Evolutionary conservation across 2,113 vertebrate genomes (phyloP).

Genomic region (Scalopus aquaticus): DNA sequence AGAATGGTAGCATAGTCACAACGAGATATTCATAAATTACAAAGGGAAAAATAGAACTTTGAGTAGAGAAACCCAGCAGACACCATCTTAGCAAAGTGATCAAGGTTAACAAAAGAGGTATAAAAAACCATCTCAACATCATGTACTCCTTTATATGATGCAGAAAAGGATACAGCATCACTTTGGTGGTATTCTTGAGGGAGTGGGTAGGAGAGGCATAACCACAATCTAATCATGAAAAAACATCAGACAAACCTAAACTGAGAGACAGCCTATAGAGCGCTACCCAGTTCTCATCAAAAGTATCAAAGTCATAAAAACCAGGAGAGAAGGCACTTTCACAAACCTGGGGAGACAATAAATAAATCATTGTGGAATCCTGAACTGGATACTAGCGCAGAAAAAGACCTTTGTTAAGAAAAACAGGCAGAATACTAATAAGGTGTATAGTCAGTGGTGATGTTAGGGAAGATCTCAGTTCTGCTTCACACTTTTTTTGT

Average conservation of each 20-base stretch:
- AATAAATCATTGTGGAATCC: background rate
- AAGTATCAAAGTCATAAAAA: constrained; percentile 23
- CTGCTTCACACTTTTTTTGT: background rate
- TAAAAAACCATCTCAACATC: background rate
- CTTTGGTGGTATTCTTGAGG: background rate
- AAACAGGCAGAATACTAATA: background rate
- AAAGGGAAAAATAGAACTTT: background rate
- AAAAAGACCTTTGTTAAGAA: background rate
- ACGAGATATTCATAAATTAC: background rate
- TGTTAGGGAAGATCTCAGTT: background rate
- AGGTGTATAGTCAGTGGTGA: background rate
- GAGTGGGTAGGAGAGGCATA: background rate
- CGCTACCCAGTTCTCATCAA: background rate
- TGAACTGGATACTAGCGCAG: background rate
- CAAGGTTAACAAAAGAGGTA: background rate
- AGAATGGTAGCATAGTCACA: background rate
- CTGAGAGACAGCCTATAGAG: background rate
- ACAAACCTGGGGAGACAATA: background rate
- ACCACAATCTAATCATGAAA: constrained; percentile 8
- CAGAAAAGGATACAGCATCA: background rate
- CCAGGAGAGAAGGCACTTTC: background rate
- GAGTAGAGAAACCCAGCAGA: background rate
- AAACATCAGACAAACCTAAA: background rate
- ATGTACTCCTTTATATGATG: background rate
- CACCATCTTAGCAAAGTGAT: background rate